phyloP scores from a whole-genome alignment of 2,888 invertebrate genomes.

The Nineta flava region DNA sequence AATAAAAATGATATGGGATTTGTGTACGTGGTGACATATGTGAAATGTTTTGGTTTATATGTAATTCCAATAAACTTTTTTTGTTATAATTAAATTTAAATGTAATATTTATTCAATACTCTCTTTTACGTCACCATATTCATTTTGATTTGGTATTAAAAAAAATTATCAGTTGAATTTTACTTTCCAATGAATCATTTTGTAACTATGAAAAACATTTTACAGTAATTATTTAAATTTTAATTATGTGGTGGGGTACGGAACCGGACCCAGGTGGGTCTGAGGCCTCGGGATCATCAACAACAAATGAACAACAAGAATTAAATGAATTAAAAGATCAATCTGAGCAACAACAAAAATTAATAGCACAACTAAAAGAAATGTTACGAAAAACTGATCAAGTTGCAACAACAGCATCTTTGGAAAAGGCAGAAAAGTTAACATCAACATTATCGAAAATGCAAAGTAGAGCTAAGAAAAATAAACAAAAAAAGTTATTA shows the following conservation, averaged over 20 bases:
- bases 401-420: constrained; percentile 20
- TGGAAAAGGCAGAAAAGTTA: constrained; percentile 29
- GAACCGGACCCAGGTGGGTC: constrained; percentile 20
- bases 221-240: too few species aligned
- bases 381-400: constrained; percentile 27
- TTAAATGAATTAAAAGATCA: constrained; percentile 24
- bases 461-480: constrained; percentile 22
- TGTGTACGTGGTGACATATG: not conserved
- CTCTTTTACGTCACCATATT: not conserved
- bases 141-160: too few species aligned
- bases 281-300: constrained; percentile 13
- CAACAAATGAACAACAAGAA: constrained; percentile 17
- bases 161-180: too few species aligned
- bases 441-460: constrained; percentile 26
- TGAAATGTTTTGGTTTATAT: not conserved
- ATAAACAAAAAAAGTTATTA: constrained; percentile 17
- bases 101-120: not conserved
- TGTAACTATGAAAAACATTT: too few species aligned
- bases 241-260: constrained; percentile 23
- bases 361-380: constrained; percentile 28
- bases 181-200: too few species aligned
- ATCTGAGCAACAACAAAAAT: constrained; percentile 25
- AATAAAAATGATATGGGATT: not conserved
- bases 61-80: not conserved
- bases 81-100: not conserved